Percentiles rank a stretch among this genome's conserved stretches.
phyloP scores from a whole-genome alignment of 2,888 invertebrate species.

The Bursaphelenchus okinawaensis region DNA sequence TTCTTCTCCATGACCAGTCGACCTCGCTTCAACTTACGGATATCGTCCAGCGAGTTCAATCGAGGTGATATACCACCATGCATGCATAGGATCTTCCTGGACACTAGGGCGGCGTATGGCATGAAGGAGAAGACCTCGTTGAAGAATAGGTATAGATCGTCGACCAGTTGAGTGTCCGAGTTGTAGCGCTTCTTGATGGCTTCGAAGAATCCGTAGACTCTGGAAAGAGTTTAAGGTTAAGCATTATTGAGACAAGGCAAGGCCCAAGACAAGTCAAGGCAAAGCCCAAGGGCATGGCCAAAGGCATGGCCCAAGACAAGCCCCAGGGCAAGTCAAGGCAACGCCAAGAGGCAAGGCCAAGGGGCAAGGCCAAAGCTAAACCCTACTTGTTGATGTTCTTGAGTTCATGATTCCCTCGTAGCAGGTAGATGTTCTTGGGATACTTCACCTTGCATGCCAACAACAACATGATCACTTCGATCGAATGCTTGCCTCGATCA shows the following conservation, averaged over 20 bases:
- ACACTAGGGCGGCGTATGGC: slow-evolving; percentile 43
- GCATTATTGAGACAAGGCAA: too few relatives aligned
- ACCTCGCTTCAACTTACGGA: slow-evolving; percentile 35
- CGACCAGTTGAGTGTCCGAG: slow-evolving; percentile 8
- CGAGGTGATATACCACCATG: slow-evolving; percentile 36
- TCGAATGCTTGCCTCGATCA: slow-evolving; percentile 42
- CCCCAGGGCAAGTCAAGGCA: too few relatives aligned
- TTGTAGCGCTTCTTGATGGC: slow-evolving; percentile 33
- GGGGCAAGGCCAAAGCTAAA: too few relatives aligned
- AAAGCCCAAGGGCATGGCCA: too few relatives aligned
- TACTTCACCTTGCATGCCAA: slow-evolving; percentile 35
- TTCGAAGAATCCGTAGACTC: slow-evolving; percentile 40
- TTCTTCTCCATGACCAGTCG: slow-evolving; percentile 17
- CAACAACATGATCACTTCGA: slow-evolving; percentile 40
- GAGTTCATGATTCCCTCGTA: slow-evolving; percentile 50
- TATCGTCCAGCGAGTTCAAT: slow-evolving; percentile 40
- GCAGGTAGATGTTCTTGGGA: slow-evolving; percentile 40
- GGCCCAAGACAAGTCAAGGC: too few relatives aligned
- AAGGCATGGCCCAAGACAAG: too few relatives aligned
- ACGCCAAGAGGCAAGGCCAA: too few relatives aligned
- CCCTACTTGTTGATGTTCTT: slow-evolving; percentile 40
- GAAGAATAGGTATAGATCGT: slow-evolving; percentile 37
- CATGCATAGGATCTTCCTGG: slow-evolving; percentile 44
- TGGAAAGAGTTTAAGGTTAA: slow-evolving; percentile 16
- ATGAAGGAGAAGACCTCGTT: slow-evolving; percentile 45